Evolutionary conservation across 2,888 invertebrate genomes (phyloP).

Genomic region (Lampropteryx suffumata): DNA sequence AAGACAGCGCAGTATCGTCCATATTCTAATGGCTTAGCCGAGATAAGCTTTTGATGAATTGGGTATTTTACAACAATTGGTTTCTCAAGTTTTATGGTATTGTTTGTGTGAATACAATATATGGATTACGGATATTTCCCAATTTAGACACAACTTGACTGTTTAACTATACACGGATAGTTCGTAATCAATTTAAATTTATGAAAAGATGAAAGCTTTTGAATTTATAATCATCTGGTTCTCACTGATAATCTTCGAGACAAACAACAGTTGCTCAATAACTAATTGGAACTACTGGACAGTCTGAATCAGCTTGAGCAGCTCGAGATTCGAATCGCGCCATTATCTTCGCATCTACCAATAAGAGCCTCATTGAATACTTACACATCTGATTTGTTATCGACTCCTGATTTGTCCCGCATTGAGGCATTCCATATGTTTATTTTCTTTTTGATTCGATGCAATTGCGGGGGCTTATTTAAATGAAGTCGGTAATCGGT

Average conservation of each 20-base stretch:
- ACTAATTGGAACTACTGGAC: conserved; percentile 22
- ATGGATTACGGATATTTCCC: conserved; percentile 22
- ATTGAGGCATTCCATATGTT: conserved; percentile 36
- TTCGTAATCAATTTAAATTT: background rate
- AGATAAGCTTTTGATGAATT: conserved; percentile 51
- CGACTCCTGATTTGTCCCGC: conserved; percentile 35
- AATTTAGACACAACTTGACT: background rate
- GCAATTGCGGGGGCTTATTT: conserved; percentile 61
- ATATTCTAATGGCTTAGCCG: conserved; percentile 60
- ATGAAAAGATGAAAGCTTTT: background rate
- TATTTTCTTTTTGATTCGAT: conserved; percentile 46
- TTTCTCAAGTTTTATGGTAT: conserved; percentile 48
- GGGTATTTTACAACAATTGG: conserved; percentile 53
- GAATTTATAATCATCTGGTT: background rate
- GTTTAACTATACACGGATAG: background rate
- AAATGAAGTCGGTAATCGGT: conserved; percentile 62
- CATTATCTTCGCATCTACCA: conserved; percentile 30
- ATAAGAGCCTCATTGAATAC: conserved; percentile 27
- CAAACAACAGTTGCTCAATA: conserved; percentile 15
- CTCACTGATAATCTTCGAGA: conserved; percentile 14
- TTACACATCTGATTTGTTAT: conserved; percentile 33
- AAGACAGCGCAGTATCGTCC: conserved; percentile 43
- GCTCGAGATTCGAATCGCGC: conserved; percentile 17
- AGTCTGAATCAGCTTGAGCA: conserved; percentile 9
- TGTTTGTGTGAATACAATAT: conserved; percentile 36